These are phyloP conservation scores for Rhimphoctona megacephalus DNA, from an alignment of 2,888 invertebrate species.

Conservation along the genomic window DNA sequence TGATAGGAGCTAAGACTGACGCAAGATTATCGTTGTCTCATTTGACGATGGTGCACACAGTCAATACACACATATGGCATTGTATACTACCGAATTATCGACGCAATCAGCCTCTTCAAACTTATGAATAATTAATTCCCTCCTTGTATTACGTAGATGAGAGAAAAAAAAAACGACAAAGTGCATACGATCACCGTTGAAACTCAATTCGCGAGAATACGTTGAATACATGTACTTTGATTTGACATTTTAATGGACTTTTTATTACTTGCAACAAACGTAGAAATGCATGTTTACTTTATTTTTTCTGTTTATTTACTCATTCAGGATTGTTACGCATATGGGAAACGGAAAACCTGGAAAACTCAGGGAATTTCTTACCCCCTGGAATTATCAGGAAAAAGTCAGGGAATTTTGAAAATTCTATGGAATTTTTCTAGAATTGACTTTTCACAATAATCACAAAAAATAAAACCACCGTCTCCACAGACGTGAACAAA, in stretches of 20 bases:
- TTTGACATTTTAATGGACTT: neutral
- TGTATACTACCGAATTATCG: constrained; percentile 37
- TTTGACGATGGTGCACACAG: constrained; percentile 27
- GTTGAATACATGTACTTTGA: neutral
- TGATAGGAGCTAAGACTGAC: constrained; percentile 36
- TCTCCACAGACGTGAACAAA: too few species aligned
- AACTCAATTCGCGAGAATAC: neutral
- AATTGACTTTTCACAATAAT: too few species aligned
- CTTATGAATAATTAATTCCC: constrained; percentile 60
- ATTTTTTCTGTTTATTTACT: neutral
- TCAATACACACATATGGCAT: constrained; percentile 35
- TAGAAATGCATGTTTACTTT: neutral
- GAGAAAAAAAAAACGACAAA: constrained; percentile 15
- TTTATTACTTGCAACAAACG: neutral
- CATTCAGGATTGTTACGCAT: too few species aligned
- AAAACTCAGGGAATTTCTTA: too few species aligned
- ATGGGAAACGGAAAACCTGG: too few species aligned
- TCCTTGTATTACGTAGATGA: constrained; percentile 41
- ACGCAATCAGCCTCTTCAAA: constrained; percentile 56
- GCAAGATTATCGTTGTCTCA: constrained; percentile 36
- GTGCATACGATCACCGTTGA: constrained; percentile 1
- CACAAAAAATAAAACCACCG: too few species aligned
- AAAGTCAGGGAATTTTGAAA: too few species aligned
- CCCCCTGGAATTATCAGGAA: too few species aligned
- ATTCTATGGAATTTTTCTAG: too few species aligned